Percentiles rank a stretch among this genome's conserved stretches.
Conservation (phyloP, 2,888 invertebrate genomes). For the Heliconius hortense region DNA sequence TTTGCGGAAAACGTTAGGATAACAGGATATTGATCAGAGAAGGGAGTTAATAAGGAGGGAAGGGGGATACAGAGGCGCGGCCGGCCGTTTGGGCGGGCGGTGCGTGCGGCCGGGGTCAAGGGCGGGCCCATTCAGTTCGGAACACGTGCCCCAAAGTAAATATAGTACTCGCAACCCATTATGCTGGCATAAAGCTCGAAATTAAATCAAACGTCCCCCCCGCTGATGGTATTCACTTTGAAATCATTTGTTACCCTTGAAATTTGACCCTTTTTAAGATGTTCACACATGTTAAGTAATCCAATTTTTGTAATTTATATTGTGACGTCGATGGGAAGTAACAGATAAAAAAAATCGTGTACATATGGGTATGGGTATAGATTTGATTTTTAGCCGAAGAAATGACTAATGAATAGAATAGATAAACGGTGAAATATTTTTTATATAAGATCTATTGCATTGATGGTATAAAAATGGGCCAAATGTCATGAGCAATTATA, state of each 20-base stretch:
- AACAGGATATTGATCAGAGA: conserved; percentile 66
- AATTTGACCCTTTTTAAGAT: conserved; percentile 23
- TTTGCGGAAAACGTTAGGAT: conserved; percentile 38
- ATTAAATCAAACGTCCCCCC: conserved; percentile 26
- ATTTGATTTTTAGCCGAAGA: background rate
- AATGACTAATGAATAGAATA: background rate
- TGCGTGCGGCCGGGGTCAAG: conserved; percentile 77
- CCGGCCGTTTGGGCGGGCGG: conserved; percentile 67
- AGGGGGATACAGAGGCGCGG: conserved; percentile 67
- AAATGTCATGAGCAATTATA: conserved; percentile 11
- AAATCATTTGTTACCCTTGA: conserved; percentile 22
- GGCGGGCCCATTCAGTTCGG: conserved; percentile 77
- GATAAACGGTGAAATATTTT: background rate
- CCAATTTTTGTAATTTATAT: background rate
- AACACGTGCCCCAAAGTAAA: conserved; percentile 80
- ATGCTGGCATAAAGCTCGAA: conserved; percentile 58
- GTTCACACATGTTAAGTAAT: conserved; percentile 15
- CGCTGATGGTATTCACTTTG: conserved; percentile 12
- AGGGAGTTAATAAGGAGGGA: conserved; percentile 49
- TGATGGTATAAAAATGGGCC: conserved; percentile 14
- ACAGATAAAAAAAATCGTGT: background rate
- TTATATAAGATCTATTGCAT: background rate
- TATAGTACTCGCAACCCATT: conserved; percentile 71
- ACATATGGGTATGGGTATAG: background rate
- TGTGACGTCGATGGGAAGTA: background rate